Evolutionary conservation across 2,888 invertebrate species (phyloP).

Genomic region (Watsonalla binaria): DNA sequence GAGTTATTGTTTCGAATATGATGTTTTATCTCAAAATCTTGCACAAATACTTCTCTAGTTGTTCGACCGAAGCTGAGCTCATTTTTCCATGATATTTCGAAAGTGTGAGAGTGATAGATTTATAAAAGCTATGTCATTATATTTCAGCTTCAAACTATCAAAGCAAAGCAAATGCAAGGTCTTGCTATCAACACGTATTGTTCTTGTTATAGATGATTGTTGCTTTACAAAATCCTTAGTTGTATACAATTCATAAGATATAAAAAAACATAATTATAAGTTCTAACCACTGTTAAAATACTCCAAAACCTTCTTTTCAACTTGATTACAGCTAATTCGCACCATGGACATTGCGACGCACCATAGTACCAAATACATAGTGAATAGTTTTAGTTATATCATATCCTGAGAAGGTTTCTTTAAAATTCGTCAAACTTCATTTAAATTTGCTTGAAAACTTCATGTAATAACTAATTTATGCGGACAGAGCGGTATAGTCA

Average conservation of each 20-base stretch:
- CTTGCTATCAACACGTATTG: too few relatives aligned
- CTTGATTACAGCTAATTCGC: constrained; percentile 3
- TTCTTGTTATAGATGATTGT: too few relatives aligned
- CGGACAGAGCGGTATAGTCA: constrained; percentile 4
- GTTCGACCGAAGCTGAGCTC: too few relatives aligned
- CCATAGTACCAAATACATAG: not conserved
- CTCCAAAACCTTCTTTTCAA: constrained; percentile 10
- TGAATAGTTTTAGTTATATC: not conserved
- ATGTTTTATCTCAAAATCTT: too few relatives aligned
- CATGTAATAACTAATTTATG: constrained; percentile 9
- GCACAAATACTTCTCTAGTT: too few relatives aligned
- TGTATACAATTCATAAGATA: not conserved
- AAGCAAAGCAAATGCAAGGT: too few relatives aligned
- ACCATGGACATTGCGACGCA: constrained; percentile 1
- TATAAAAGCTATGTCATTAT: too few relatives aligned
- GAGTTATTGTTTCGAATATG: too few relatives aligned
- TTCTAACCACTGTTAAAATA: constrained; percentile 36
- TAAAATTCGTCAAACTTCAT: not conserved
- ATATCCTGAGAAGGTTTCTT: constrained; percentile 3
- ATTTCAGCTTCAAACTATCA: too few relatives aligned
- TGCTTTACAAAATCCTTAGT: too few relatives aligned
- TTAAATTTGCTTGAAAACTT: not conserved
- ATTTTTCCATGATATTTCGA: not conserved
- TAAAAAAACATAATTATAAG: not conserved
- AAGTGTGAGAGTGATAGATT: not conserved